Conservation (phyloP, 1,140 invertebrate genomes). For the Drosophila paulistorum region DNA sequence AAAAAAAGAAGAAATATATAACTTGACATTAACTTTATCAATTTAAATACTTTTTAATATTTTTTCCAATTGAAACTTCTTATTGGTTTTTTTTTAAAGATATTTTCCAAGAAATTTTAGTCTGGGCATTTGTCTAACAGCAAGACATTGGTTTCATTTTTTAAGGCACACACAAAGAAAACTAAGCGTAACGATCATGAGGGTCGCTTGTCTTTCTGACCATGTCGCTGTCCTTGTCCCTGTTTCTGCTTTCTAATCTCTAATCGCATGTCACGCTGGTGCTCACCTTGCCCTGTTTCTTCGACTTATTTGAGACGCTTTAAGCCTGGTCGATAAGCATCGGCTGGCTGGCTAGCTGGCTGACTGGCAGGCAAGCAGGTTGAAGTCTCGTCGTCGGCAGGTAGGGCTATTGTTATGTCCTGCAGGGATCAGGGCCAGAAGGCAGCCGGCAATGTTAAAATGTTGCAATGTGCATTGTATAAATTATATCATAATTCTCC, state of each 20-base stretch:
- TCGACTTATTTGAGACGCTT: conserved; percentile 71
- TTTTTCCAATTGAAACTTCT: conserved; percentile 24
- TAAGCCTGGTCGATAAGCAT: conserved; percentile 61
- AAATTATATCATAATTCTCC: conserved; percentile 77
- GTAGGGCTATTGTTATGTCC: conserved; percentile 67
- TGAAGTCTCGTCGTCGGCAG: conserved; percentile 46
- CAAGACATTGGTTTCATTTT: conserved; percentile 50
- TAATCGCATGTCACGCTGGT: conserved; percentile 77
- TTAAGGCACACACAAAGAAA: conserved; percentile 30
- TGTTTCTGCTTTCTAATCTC: conserved; percentile 55
- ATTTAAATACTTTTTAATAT: background rate
- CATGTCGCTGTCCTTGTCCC: conserved; percentile 46
- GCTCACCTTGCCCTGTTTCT: conserved; percentile 43
- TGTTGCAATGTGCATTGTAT: conserved; percentile 79
- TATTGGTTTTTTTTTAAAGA: background rate
- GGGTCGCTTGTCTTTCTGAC: conserved; percentile 36
- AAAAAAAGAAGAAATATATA: background rate
- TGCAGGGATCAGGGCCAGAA: conserved; percentile 48
- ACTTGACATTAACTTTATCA: background rate
- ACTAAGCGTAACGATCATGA: conserved; percentile 40
- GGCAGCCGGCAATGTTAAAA: conserved; percentile 60
- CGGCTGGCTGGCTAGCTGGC: conserved; percentile 48
- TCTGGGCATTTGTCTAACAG: conserved; percentile 32
- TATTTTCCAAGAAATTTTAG: conserved; percentile 25
- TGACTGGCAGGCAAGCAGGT: conserved; percentile 33